These are phyloP conservation scores for Rhynchonema sp. DNA, from an alignment of 2,888 invertebrate genomes.

Conservation along the genomic window DNA sequence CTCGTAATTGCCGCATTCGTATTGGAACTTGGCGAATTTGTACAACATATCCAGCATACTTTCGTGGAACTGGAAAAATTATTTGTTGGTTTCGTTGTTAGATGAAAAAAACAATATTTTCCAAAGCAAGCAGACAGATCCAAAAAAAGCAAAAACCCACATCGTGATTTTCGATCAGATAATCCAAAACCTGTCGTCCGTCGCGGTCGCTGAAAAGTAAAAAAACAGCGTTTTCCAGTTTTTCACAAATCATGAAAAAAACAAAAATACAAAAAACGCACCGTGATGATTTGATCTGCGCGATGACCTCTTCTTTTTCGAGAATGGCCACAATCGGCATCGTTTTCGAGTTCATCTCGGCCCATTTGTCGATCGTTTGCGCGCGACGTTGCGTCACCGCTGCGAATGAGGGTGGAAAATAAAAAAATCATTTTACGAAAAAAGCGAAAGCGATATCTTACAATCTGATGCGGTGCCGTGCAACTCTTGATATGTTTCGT, in stretches of 20 bases:
- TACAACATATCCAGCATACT: conserved; percentile 85
- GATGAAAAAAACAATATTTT: background rate
- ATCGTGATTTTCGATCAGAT: conserved; percentile 63
- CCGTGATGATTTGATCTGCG: background rate
- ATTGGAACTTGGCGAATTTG: conserved; percentile 82
- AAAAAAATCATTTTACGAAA: conserved; percentile 8
- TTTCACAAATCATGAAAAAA: too few relatives aligned
- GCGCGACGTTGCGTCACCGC: conserved; percentile 54
- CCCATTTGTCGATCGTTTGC: conserved; percentile 63
- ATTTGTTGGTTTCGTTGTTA: background rate
- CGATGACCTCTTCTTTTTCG: conserved; percentile 60
- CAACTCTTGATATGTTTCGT: conserved; percentile 61
- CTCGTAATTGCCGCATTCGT: conserved; percentile 93
- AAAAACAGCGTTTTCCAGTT: too few relatives aligned
- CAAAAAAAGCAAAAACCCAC: conserved; percentile 36
- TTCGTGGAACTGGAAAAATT: conserved; percentile 18
- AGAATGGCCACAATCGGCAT: conserved; percentile 70
- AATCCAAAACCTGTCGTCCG: conserved; percentile 72
- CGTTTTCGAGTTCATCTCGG: conserved; percentile 63
- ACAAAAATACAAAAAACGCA: too few relatives aligned
- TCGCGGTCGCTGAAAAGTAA: conserved; percentile 47
- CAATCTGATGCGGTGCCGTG: conserved; percentile 51
- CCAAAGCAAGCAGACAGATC: background rate
- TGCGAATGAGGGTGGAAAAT: conserved; percentile 27
- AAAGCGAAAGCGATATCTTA: background rate